Evolutionary conservation across 2,888 invertebrate species (phyloP).

Genomic region (Cryptophagus acutangulus): DNA sequence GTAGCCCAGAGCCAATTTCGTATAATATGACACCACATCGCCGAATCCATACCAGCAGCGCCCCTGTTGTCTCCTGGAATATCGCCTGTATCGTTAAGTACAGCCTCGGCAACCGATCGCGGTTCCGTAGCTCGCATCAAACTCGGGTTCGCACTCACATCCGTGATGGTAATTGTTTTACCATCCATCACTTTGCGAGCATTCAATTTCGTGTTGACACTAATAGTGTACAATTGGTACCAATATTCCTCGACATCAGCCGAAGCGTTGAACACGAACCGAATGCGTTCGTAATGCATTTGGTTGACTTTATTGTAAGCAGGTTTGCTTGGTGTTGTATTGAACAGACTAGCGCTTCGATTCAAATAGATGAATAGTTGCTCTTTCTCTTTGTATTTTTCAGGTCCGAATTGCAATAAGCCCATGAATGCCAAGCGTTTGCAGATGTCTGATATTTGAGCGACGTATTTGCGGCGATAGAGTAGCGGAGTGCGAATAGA

Average conservation of each 20-base stretch:
- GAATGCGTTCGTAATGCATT: constrained; percentile 53
- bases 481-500: constrained; percentile 52
- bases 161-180: constrained; percentile 49
- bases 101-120: constrained; percentile 48
- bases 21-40: constrained; percentile 61
- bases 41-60: constrained; percentile 68
- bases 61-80: constrained; percentile 70
- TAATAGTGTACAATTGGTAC: constrained; percentile 63
- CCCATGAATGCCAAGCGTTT: constrained; percentile 62
- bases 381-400: constrained; percentile 61
- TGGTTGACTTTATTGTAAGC: constrained; percentile 59
- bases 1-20: constrained; percentile 60
- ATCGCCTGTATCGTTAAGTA: constrained; percentile 50
- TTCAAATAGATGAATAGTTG: constrained; percentile 69
- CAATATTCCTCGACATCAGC: constrained; percentile 61
- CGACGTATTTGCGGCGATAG: constrained; percentile 56
- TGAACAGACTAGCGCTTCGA: constrained; percentile 54
- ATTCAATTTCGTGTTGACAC: constrained; percentile 62
- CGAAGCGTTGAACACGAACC: constrained; percentile 53
- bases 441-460: constrained; percentile 53
- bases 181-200: constrained; percentile 35
- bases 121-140: constrained; percentile 49
- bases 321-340: constrained; percentile 60
- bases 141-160: constrained; percentile 48
- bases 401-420: constrained; percentile 63